Evolutionary conservation across 2,797 vertebrate genomes (phyloP).

Genomic region (Anguilla megastoma): DNA sequence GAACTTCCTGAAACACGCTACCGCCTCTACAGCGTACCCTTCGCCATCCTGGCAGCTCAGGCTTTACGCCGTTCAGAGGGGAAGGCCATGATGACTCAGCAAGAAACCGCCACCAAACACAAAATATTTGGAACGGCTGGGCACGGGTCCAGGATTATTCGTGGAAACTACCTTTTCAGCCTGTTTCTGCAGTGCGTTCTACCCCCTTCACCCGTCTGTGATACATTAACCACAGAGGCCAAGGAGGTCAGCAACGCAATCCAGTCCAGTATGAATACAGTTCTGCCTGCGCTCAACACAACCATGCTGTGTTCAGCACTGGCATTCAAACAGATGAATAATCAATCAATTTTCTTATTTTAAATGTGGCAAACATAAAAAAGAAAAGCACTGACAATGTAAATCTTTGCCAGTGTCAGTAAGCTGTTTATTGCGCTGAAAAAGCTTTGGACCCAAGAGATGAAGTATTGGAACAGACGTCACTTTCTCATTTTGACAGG

Average conservation of each 20-base stretch:
- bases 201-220: constrained; percentile 27
- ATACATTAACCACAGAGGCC: not conserved
- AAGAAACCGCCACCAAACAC: constrained; percentile 54
- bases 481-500: constrained; percentile 1
- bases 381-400: not conserved
- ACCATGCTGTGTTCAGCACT: not conserved
- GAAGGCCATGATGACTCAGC: constrained; percentile 70
- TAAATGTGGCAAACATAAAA: not conserved
- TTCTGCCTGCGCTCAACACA: not conserved
- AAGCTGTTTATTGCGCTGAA: not conserved
- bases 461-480: not conserved
- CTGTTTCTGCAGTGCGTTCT: constrained; percentile 41
- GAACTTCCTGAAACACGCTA: not conserved
- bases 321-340: not conserved
- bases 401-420: not conserved
- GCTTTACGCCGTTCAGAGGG: constrained; percentile 66
- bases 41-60: constrained; percentile 61
- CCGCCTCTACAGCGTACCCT: constrained; percentile 60
- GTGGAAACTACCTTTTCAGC: constrained; percentile 62
- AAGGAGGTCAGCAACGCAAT: not conserved
- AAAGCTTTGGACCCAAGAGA: not conserved
- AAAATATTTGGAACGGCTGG: constrained; percentile 68
- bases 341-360: not conserved
- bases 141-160: constrained; percentile 60
- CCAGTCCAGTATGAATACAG: not conserved